Percentiles rank a stretch among this genome's conserved stretches.
Conservation (phyloP, 2,797 vertebrate species). For the Enteromius mattozi region DNA sequence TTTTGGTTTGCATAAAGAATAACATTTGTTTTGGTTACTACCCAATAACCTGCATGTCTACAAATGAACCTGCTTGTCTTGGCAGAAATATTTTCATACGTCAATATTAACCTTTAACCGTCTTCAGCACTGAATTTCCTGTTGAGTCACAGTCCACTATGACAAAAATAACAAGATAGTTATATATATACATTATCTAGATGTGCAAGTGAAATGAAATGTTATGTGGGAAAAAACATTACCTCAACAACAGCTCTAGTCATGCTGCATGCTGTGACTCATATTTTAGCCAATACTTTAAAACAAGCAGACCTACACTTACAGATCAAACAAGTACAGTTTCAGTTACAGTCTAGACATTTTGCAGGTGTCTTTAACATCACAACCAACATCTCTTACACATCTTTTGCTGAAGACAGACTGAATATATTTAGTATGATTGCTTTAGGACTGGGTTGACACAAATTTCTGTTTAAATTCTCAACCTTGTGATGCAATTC, state of each 20-base stretch:
- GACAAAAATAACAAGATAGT: neutral
- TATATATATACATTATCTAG: too few species aligned
- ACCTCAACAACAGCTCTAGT: neutral
- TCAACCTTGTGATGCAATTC: neutral
- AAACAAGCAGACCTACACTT: constrained; percentile 13
- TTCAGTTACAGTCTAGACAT: neutral
- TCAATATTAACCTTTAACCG: constrained; percentile 10
- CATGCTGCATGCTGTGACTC: neutral
- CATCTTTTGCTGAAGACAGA: neutral
- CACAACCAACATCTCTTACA: constrained; percentile 11
- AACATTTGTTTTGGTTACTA: neutral
- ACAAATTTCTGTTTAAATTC: neutral
- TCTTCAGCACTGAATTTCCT: neutral
- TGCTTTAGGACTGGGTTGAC: neutral
- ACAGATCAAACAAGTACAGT: constrained; percentile 9
- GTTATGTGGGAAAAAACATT: neutral
- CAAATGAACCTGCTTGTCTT: neutral
- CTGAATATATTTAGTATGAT: neutral
- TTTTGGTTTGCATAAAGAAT: neutral
- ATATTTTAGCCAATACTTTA: neutral
- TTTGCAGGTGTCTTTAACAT: neutral
- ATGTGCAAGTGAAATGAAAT: neutral
- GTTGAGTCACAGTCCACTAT: neutral
- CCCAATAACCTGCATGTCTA: neutral
- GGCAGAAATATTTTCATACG: neutral